Base-by-base conservation (phyloP, 2,113 vertebrate species). In the Ornithorhynchus anatinus region DNA sequence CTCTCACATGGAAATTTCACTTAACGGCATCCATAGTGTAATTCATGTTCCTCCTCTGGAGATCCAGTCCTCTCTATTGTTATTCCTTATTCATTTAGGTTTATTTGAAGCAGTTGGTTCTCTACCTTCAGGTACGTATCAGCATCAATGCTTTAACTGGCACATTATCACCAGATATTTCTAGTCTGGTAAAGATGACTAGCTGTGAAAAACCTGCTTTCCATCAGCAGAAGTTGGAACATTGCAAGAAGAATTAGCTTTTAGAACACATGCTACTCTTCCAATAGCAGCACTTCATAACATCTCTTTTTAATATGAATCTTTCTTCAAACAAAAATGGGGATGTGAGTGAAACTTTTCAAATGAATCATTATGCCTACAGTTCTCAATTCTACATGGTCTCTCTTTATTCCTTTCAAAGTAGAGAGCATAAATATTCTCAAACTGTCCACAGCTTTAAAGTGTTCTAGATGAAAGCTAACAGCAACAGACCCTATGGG, bases 81-180 rank as follows among this genome's bases (percentile, higher is more conserved):
- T 72, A 43, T 59, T 85, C 65, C 60, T 77, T 67, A 84, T 68
- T 84, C 59, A 71, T 77, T 74, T 58, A 23, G 38, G 29, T 86
- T 71, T 87, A 75, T 86, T 80, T 87, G 70, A 80, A 86, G 79
- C 82, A 87, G 69, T 72, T 79, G 78, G 43, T 47, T 75, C 73
- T 86, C 66, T 86, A 72, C 45, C 53, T 84, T 86, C 69, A 82
- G 81, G 89, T 65, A 79, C 82, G 81, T 87, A 85, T 92, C 89
- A 92, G 59, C 83, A 74, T 79, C 87, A 82, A 85, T 82, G 88
- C 88, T 92, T 89, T 85, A 93, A 86, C 89, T 90, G 85, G 86
- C 84, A 86, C 59, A 69, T 52, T 89, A 85, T 91, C 91, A 89
- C 72, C 70, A 89, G 80, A 68, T 77, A 75, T 82, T 80, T 81